phyloP scores from a whole-genome alignment of 2,888 invertebrate species.

The Drosophila leonis region DNA sequence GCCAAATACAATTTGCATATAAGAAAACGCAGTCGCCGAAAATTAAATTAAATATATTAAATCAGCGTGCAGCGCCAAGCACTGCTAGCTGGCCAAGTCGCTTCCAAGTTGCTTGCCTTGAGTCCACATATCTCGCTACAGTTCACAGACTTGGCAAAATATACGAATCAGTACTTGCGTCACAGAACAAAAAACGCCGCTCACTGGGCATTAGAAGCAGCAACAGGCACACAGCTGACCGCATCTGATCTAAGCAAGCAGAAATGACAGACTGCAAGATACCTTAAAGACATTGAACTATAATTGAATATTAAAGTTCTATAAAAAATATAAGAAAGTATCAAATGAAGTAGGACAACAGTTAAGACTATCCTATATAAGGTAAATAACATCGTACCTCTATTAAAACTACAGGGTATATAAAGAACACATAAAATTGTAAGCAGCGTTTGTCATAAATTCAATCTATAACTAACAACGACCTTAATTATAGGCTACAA shows the following conservation, averaged over 20 bases:
- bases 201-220: slow-evolving; percentile 34
- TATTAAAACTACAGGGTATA: slow-evolving; percentile 2
- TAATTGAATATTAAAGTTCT: neutral
- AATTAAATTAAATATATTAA: slow-evolving; percentile 56
- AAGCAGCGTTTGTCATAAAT: slow-evolving; percentile 16
- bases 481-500: slow-evolving; percentile 30
- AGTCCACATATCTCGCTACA: slow-evolving; percentile 57
- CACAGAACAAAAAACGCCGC: slow-evolving; percentile 32
- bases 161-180: slow-evolving; percentile 28
- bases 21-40: slow-evolving; percentile 47
- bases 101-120: slow-evolving; percentile 63
- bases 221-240: slow-evolving; percentile 17
- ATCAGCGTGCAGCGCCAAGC: slow-evolving; percentile 35
- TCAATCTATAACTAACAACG: slow-evolving; percentile 5
- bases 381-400: neutral
- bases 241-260: neutral
- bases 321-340: neutral
- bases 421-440: neutral
- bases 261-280: neutral
- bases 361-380: neutral
- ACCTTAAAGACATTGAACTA: neutral
- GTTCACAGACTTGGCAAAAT: slow-evolving; percentile 41
- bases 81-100: slow-evolving; percentile 40
- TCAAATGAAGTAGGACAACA: neutral
- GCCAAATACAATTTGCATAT: slow-evolving; percentile 52